Evolutionary conservation across 2,797 vertebrate genomes (phyloP).

Genomic region (Clarias fuscus): DNA sequence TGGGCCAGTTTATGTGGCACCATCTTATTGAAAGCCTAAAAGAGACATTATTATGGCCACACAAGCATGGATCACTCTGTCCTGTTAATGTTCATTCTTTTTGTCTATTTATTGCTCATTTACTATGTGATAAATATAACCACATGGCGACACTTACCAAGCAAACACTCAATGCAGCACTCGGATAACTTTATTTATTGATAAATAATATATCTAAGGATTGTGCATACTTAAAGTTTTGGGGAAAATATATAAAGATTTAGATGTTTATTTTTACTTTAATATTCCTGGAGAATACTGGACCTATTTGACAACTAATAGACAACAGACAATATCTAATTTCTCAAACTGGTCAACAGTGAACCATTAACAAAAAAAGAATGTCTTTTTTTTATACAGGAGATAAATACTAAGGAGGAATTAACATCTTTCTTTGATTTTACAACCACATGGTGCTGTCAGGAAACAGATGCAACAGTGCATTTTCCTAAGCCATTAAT

Average conservation of each 20-base stretch:
- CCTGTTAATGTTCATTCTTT: constrained; percentile 2
- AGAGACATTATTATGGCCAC: background rate
- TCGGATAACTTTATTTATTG: constrained; percentile 54
- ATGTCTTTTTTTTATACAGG: constrained; percentile 43
- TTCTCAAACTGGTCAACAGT: background rate
- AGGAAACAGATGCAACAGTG: background rate
- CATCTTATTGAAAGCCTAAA: constrained; percentile 28
- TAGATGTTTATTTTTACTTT: constrained; percentile 43
- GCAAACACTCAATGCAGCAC: constrained; percentile 60
- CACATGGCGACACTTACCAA: constrained; percentile 43
- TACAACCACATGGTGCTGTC: constrained; percentile 36
- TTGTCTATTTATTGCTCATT: background rate
- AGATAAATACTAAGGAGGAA: constrained; percentile 19
- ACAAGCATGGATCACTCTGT: background rate
- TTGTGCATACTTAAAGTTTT: constrained; percentile 13
- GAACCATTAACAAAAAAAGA: constrained; percentile 26
- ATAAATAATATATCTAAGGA: constrained; percentile 53
- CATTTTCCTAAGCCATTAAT: background rate
- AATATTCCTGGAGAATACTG: constrained; percentile 35
- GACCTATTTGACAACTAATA: constrained; percentile 43
- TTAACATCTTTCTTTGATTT: constrained; percentile 30
- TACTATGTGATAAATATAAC: background rate
- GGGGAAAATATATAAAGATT: background rate
- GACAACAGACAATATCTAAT: background rate
- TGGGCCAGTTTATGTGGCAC: constrained; percentile 8